Conservation (phyloP, 2,797 vertebrate genomes). For the Hydrocynus forskahlii region DNA sequence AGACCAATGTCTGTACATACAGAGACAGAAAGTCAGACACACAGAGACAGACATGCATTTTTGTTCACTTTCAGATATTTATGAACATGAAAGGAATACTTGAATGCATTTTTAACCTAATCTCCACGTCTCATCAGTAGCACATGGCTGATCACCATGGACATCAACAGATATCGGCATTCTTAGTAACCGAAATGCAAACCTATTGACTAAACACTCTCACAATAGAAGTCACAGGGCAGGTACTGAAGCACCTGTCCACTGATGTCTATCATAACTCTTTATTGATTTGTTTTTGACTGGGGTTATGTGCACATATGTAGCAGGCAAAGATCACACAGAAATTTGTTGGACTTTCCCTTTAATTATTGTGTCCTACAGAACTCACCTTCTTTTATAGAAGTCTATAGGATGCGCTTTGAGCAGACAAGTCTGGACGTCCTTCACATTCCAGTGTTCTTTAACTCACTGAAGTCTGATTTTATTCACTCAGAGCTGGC, state of each 20-base stretch:
- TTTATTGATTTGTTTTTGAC: no score
- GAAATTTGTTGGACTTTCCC: no score
- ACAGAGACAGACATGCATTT: constrained; percentile 20
- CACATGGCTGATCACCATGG: background rate
- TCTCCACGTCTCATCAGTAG: background rate
- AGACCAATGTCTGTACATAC: constrained; percentile 22
- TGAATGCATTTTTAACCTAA: background rate
- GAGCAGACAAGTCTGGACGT: background rate
- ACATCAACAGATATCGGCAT: background rate
- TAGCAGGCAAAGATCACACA: no score
- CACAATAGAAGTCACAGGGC: background rate
- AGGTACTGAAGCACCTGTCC: background rate
- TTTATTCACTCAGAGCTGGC: background rate
- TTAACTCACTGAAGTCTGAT: background rate
- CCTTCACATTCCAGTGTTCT: constrained; percentile 25
- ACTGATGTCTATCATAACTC: no score
- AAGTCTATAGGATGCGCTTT: background rate
- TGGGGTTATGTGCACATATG: no score
- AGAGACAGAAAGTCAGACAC: constrained; percentile 14
- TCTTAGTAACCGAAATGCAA: background rate
- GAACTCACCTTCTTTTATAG: no score
- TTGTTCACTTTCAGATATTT: constrained; percentile 27
- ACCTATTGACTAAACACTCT: background rate
- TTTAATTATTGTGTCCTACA: background rate
- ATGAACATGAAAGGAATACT: background rate